Evolutionary conservation across 2,888 invertebrate species (phyloP).

Genomic region (Temnothorax ravouxi): DNA sequence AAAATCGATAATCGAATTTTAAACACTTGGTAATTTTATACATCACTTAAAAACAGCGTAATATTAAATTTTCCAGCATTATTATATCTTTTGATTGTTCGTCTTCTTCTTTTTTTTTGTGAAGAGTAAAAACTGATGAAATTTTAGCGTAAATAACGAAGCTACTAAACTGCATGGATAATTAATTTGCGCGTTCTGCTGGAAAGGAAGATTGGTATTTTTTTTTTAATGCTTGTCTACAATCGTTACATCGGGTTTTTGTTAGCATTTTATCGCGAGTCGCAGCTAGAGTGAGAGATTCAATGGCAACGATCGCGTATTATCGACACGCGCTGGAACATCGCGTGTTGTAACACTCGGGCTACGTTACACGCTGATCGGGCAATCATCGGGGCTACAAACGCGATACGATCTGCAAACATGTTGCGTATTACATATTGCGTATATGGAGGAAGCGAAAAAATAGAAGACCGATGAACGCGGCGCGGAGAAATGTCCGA

Average conservation of each 20-base stretch:
- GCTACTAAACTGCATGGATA: neutral
- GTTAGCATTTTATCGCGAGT: neutral
- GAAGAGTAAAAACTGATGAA: neutral
- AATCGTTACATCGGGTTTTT: neutral
- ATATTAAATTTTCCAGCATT: conserved; percentile 12
- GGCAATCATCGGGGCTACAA: conserved; percentile 32
- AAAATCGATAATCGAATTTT: conserved; percentile 1
- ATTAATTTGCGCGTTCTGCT: neutral
- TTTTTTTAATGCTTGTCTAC: neutral
- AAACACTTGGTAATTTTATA: neutral
- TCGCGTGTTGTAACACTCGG: neutral
- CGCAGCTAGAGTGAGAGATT: neutral
- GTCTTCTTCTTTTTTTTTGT: too few species aligned
- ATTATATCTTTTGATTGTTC: neutral
- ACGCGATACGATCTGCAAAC: conserved; percentile 38
- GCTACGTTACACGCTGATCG: conserved; percentile 17
- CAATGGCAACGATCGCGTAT: conserved; percentile 6
- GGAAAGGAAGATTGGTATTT: neutral
- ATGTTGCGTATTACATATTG: neutral
- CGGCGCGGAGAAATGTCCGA: neutral
- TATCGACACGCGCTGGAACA: conserved; percentile 18
- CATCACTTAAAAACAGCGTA: neutral
- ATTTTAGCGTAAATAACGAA: neutral
- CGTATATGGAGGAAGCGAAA: neutral
- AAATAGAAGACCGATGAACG: conserved; percentile 12